Evolutionary conservation across 2,113 vertebrate species (phyloP).

Genomic region (Reinhardtius hippoglossoides): DNA sequence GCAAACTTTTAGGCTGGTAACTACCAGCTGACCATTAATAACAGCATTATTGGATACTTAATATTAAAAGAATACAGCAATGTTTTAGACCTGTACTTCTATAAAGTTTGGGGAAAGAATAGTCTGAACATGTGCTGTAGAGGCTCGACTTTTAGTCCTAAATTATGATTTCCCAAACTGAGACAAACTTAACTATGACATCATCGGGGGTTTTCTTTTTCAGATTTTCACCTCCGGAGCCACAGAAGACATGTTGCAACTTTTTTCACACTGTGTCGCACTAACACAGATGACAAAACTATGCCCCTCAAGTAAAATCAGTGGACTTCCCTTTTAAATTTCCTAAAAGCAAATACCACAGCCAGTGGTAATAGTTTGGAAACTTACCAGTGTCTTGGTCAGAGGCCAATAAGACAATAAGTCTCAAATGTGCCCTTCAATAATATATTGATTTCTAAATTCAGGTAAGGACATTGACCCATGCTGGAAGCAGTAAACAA

Average conservation of each 20-base stretch:
- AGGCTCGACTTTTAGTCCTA: not conserved
- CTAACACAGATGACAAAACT: not conserved
- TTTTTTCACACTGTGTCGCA: not conserved
- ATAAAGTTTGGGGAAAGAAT: not conserved
- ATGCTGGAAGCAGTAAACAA: conserved; percentile 49
- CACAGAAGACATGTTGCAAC: not conserved
- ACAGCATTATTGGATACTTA: not conserved
- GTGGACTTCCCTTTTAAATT: conserved; percentile 5
- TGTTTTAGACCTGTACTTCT: not conserved
- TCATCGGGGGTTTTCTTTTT: not conserved
- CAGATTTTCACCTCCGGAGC: not conserved
- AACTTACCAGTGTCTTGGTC: conserved; percentile 7
- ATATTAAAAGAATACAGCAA: not conserved
- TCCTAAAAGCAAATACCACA: not conserved
- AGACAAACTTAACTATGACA: not conserved
- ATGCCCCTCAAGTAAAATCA: not conserved
- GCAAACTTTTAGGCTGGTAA: not conserved
- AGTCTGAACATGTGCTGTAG: not conserved
- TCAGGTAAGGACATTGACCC: conserved; percentile 30
- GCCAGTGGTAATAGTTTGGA: conserved; percentile 13
- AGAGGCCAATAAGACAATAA: conserved; percentile 3
- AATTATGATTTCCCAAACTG: not conserved
- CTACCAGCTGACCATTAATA: not conserved
- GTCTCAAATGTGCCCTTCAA: conserved; percentile 35
- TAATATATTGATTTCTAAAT: conserved; percentile 11